Conservation (phyloP, 2,113 vertebrate species). For the Rhinichthys klamathensis region DNA sequence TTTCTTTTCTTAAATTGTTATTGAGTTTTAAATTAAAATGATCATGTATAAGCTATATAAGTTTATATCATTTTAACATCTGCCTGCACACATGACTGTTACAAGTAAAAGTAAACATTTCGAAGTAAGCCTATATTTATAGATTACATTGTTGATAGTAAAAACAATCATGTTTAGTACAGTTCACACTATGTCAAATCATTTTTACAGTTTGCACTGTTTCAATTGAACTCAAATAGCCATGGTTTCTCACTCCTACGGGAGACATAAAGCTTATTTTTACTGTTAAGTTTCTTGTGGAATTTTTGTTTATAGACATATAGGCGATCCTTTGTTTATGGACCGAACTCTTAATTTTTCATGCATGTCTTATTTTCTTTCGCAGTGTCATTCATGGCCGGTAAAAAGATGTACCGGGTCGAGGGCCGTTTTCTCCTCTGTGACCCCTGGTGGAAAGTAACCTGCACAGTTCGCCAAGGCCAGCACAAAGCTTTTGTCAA, state of each 20-base stretch:
- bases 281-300: neutral
- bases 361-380: neutral
- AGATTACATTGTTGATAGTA: neutral
- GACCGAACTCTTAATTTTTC: neutral
- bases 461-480: constrained; percentile 50
- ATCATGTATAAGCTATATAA: no score
- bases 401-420: constrained; percentile 60
- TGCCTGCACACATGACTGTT: no score
- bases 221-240: neutral
- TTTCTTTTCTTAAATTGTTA: no score
- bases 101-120: neutral
- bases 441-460: constrained; percentile 82
- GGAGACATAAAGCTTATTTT: neutral
- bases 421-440: constrained; percentile 77
- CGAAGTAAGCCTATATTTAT: neutral
- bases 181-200: neutral
- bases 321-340: neutral
- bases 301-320: neutral
- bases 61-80: no score
- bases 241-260: neutral
- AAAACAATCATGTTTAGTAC: no score
- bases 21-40: no score
- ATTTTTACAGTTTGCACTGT: neutral
- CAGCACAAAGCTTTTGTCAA: constrained; percentile 49
- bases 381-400: constrained; percentile 73